Percentiles rank a stretch among this genome's conserved stretches.
phyloP scores from a whole-genome alignment of 2,888 invertebrate species.

The Auanema sp. region DNA sequence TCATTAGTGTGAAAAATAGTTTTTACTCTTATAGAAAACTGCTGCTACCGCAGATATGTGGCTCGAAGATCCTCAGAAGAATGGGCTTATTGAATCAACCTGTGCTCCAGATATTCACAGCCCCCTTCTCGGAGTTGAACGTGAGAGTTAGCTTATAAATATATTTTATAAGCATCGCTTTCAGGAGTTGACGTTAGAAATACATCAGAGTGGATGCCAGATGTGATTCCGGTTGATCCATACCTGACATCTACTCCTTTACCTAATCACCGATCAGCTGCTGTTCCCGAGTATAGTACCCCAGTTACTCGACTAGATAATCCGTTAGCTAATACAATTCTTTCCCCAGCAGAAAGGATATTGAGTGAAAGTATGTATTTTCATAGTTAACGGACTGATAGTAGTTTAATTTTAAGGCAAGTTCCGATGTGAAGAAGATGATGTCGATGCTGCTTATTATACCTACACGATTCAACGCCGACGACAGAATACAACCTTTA shows the following conservation, averaged over 20 bases:
- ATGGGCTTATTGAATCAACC: slow-evolving; percentile 26
- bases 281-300: slow-evolving; percentile 13
- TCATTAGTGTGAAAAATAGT: neutral
- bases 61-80: slow-evolving; percentile 33
- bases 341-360: slow-evolving; percentile 47
- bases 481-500: neutral
- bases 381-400: no score
- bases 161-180: neutral
- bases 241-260: slow-evolving; percentile 32
- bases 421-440: slow-evolving; percentile 47
- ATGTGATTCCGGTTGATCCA: slow-evolving; percentile 33
- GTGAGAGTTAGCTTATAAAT: neutral
- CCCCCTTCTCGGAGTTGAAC: slow-evolving; percentile 23
- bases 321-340: slow-evolving; percentile 25
- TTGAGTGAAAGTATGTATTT: slow-evolving; percentile 30
- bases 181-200: neutral
- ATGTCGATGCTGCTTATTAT: slow-evolving; percentile 58
- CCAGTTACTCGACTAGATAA: slow-evolving; percentile 12
- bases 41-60: slow-evolving; percentile 25
- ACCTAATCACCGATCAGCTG: neutral
- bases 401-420: slow-evolving; percentile 20
- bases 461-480: slow-evolving; percentile 43
- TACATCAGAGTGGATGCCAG: slow-evolving; percentile 48
- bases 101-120: slow-evolving; percentile 24
- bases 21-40: slow-evolving; percentile 9